Conservation (phyloP, 2,113 vertebrate species). For the Vulpes ferrilata region DNA sequence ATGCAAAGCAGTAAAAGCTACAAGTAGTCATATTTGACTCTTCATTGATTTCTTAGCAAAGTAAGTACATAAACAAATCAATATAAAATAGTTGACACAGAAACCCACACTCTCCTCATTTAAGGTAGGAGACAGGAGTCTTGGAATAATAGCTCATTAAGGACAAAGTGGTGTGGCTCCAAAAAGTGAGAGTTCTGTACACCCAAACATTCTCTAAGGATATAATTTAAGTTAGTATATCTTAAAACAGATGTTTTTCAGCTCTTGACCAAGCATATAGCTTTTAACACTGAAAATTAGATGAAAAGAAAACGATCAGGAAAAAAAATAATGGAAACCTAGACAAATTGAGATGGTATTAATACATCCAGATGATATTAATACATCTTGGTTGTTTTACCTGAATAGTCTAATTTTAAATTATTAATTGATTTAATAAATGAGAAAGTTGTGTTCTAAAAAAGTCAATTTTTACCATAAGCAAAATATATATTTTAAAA, state of each 20-base stretch:
- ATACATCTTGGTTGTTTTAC: background rate
- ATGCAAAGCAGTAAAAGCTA: conserved; percentile 39
- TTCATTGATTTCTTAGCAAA: background rate
- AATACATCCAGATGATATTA: background rate
- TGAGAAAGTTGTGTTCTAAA: background rate
- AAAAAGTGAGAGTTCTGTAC: background rate
- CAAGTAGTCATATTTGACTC: background rate
- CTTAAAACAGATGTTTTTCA: background rate
- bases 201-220: background rate
- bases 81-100: background rate
- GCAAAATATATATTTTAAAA: background rate
- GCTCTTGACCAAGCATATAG: background rate
- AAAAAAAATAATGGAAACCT: background rate
- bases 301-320: background rate
- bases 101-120: background rate
- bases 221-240: background rate
- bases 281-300: background rate
- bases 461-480: background rate
- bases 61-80: background rate
- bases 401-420: background rate
- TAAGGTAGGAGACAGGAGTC: background rate
- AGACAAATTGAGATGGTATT: background rate
- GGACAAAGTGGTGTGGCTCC: background rate
- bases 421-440: background rate
- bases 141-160: background rate